These are phyloP conservation scores for Alauda arvensis DNA, from an alignment of 2,797 vertebrate genomes.

Conservation along the genomic window DNA sequence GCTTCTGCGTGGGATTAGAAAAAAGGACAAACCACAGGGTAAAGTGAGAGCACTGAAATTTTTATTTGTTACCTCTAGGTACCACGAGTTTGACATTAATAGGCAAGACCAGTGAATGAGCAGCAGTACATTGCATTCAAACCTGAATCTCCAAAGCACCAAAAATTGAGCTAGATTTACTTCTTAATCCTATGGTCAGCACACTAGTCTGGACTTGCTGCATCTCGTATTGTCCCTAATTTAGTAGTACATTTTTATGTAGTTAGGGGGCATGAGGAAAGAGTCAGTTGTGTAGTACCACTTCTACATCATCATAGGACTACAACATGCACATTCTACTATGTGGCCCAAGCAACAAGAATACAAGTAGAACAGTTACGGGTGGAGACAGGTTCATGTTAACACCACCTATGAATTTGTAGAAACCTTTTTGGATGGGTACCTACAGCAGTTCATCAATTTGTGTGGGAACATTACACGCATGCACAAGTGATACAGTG, in stretches of 20 bases:
- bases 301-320: constrained; percentile 83
- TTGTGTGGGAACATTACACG: constrained; percentile 68
- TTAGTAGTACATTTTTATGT: constrained; percentile 69
- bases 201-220: constrained; percentile 68
- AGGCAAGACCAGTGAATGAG: constrained; percentile 73
- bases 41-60: constrained; percentile 66
- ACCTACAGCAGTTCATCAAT: constrained; percentile 76
- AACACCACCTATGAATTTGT: constrained; percentile 86
- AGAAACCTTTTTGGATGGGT: constrained; percentile 82
- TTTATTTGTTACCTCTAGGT: constrained; percentile 77
- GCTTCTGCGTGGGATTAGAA: background rate
- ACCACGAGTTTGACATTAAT: constrained; percentile 69
- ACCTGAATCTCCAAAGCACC: constrained; percentile 69
- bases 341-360: constrained; percentile 84
- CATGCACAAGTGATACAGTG: constrained; percentile 78
- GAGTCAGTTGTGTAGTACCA: constrained; percentile 76
- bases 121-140: constrained; percentile 64
- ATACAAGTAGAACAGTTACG: constrained; percentile 78
- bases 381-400: constrained; percentile 73
- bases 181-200: constrained; percentile 58
- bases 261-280: constrained; percentile 60
- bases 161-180: constrained; percentile 70
- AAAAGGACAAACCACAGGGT: constrained; percentile 40
- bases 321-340: constrained; percentile 92
- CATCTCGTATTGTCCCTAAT: constrained; percentile 65